These are phyloP conservation scores for Plecturocebus donacophilus DNA, from an alignment of 2,113 vertebrate species.

Conservation along the genomic window DNA sequence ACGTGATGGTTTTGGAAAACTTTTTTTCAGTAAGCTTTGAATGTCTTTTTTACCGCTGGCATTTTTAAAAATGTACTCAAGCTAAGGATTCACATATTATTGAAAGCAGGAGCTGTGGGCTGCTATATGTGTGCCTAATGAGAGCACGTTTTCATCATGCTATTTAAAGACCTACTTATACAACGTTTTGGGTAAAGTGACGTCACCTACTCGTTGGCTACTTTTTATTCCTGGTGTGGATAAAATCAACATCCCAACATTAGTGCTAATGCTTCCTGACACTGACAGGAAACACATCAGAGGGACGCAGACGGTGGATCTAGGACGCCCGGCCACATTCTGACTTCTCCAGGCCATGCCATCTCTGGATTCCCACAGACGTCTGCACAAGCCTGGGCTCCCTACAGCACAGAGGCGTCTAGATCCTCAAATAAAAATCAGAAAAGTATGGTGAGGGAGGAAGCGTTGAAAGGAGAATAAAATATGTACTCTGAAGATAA, in stretches of 20 bases:
- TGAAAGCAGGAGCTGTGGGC: not conserved
- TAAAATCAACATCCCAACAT: too few relatives aligned
- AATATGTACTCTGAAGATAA: not conserved
- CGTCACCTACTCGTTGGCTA: not conserved
- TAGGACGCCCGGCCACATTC: accelerated
- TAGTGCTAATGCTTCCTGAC: not conserved
- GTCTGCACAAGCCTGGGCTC: not conserved
- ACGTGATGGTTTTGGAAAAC: not conserved
- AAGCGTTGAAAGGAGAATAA: not conserved
- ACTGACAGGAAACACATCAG: accelerated
- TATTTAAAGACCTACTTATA: not conserved
- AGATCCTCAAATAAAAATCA: not conserved
- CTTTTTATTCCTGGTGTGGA: not conserved
- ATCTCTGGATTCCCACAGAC: not conserved
- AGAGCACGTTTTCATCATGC: not conserved
- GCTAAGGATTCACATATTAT: not conserved
- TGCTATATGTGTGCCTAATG: not conserved
- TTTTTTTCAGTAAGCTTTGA: not conserved
- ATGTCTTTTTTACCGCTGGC: not conserved
- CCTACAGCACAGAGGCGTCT: not conserved
- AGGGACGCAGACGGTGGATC: not conserved
- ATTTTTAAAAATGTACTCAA: not conserved
- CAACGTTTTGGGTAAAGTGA: not conserved
- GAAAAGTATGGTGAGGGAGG: too few relatives aligned
- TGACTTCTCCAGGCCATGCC: accelerated